phyloP scores from a whole-genome alignment of 1,140 invertebrate genomes.

The Pogonomyrmex californicus region DNA sequence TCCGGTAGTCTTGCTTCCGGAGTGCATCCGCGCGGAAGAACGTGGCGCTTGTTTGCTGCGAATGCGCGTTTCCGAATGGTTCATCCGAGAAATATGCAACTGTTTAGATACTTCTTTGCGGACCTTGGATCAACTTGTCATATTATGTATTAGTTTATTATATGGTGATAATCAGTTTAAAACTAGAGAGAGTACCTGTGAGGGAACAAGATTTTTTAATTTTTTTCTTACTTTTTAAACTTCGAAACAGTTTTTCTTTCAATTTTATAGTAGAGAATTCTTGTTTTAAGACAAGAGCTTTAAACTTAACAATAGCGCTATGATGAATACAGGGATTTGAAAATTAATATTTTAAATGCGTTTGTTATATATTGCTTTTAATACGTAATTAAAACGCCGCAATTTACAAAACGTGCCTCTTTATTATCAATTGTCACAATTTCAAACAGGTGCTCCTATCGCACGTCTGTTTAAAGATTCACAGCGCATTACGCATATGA shows the following conservation, averaged over 20 bases:
- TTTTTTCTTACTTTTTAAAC: background rate
- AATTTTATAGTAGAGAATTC: background rate
- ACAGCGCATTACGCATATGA: slow-evolving; percentile 65
- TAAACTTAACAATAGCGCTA: background rate
- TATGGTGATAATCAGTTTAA: background rate
- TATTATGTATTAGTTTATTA: background rate
- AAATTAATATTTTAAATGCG: slow-evolving; percentile 7
- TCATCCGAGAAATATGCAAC: slow-evolving; percentile 2
- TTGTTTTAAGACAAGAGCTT: background rate
- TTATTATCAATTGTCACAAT: slow-evolving; percentile 43
- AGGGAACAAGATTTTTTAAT: background rate
- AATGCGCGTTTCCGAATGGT: slow-evolving; percentile 29
- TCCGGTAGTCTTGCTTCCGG: slow-evolving; percentile 41
- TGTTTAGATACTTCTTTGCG: background rate
- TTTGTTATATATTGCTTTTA: background rate
- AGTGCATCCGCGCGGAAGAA: slow-evolving; percentile 62
- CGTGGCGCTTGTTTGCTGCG: slow-evolving; percentile 47
- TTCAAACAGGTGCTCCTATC: slow-evolving; percentile 2
- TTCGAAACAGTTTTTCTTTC: background rate
- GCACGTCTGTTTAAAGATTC: slow-evolving; percentile 39
- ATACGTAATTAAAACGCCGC: background rate
- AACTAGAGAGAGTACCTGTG: background rate
- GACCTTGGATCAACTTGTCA: background rate
- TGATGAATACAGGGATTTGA: background rate
- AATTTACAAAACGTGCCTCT: background rate